Conservation (phyloP, 1,140 invertebrate species). For the Drosophila busckii region DNA sequence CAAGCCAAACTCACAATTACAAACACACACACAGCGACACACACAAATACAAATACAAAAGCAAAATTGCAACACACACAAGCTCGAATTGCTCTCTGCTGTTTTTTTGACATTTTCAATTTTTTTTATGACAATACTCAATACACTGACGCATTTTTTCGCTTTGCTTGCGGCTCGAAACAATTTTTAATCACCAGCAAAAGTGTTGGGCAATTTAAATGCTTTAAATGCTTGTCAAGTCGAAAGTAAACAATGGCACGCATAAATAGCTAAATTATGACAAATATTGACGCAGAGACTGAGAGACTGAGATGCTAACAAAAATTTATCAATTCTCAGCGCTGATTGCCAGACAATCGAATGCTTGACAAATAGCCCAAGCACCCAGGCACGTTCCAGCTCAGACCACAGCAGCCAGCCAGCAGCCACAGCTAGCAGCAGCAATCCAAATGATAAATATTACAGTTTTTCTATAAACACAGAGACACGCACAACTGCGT, state of each 20-base stretch:
- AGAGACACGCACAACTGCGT: slow-evolving; percentile 15
- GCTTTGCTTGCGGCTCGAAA: slow-evolving; percentile 31
- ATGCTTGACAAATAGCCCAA: slow-evolving; percentile 43
- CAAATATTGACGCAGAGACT: slow-evolving; percentile 44
- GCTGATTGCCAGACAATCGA: slow-evolving; percentile 66
- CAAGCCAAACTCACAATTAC: slow-evolving; percentile 32
- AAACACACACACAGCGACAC: background rate
- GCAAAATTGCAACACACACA: slow-evolving; percentile 15
- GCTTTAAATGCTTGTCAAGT: background rate
- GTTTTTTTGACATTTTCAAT: slow-evolving; percentile 76
- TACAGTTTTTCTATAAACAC: slow-evolving; percentile 45
- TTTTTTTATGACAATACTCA: slow-evolving; percentile 73
- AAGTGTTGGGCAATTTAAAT: slow-evolving; percentile 3
- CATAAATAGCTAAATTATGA: slow-evolving; percentile 47
- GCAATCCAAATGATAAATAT: slow-evolving; percentile 60
- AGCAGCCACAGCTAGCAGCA: slow-evolving; percentile 1
- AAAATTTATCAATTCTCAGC: slow-evolving; percentile 47
- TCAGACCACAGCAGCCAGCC: slow-evolving; percentile 3
- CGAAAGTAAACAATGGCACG: background rate
- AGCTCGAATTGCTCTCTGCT: background rate
- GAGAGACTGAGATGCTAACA: slow-evolving; percentile 13
- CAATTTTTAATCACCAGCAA: slow-evolving; percentile 2
- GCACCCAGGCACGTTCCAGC: slow-evolving; percentile 53
- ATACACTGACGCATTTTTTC: slow-evolving; percentile 7
- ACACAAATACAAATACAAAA: slow-evolving; percentile 7